Evolutionary conservation across 2,113 vertebrate genomes (phyloP).

Genomic region (Zapornia atra): DNA sequence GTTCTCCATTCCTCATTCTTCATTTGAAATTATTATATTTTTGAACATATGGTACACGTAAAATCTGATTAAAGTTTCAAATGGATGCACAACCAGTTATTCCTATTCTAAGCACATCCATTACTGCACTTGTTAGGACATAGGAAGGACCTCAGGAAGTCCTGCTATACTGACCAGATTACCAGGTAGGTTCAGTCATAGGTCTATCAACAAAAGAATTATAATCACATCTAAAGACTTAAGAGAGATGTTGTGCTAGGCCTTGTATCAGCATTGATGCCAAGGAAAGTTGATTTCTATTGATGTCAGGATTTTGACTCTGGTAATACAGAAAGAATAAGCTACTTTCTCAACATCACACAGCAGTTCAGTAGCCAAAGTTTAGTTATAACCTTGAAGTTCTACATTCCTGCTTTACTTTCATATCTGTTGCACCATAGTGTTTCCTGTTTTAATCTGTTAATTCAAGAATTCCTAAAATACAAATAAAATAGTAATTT

Average conservation of each 20-base stretch:
- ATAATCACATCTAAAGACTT: not conserved
- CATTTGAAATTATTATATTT: not conserved
- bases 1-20: not conserved
- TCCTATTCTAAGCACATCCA: not conserved
- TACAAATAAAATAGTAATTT: not conserved
- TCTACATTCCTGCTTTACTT: not conserved
- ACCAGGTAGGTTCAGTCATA: not conserved
- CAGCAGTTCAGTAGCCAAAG: not conserved
- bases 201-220: not conserved
- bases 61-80: not conserved
- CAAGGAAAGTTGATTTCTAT: not conserved
- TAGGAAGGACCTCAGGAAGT: not conserved
- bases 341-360: not conserved
- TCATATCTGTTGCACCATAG: not conserved
- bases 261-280: not conserved
- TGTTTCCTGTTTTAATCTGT: not conserved
- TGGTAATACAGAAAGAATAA: not conserved
- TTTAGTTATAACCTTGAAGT: not conserved
- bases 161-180: not conserved
- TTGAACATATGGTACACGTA: accelerated
- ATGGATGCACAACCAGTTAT: not conserved
- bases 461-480: not conserved
- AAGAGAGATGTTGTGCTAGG: not conserved
- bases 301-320: not conserved
- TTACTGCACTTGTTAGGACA: not conserved